Percentiles rank a stretch among this genome's conserved stretches.
phyloP scores from a whole-genome alignment of 2,113 vertebrate species.

The Salvelinus namaycush region DNA sequence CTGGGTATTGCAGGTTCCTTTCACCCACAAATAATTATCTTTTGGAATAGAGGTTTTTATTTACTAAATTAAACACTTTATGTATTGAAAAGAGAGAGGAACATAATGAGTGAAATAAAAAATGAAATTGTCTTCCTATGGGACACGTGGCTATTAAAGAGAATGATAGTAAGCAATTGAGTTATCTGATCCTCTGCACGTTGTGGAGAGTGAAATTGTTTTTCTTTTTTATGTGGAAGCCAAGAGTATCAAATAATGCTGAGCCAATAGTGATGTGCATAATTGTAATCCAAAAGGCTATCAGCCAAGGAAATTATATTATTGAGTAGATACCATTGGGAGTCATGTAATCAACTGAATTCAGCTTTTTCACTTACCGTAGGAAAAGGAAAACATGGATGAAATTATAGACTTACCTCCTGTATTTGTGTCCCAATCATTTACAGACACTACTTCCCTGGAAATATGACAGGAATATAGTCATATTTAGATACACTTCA shows the following conservation, averaged over 20 bases:
- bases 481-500: not conserved
- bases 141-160: too few relatives aligned
- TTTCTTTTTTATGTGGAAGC: too few relatives aligned
- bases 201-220: too few relatives aligned
- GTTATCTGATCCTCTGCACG: too few relatives aligned
- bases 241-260: too few relatives aligned
- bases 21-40: not conserved
- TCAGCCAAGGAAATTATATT: not conserved
- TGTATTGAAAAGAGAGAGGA: too few relatives aligned
- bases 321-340: not conserved
- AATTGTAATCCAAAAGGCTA: not conserved
- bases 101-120: too few relatives aligned
- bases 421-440: not conserved
- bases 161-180: too few relatives aligned
- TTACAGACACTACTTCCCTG: not conserved
- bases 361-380: not conserved
- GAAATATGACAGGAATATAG: not conserved
- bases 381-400: not conserved
- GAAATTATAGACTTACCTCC: too few relatives aligned
- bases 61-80: too few relatives aligned
- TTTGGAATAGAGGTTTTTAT: too few relatives aligned
- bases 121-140: too few relatives aligned
- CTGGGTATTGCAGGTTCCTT: slow-evolving; percentile 34
- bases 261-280: not conserved
- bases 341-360: not conserved